Evolutionary conservation across 2,888 invertebrate genomes (phyloP), one percentile per base, ranked within the genome.

Genomic region (Ctena decussata): DNA sequence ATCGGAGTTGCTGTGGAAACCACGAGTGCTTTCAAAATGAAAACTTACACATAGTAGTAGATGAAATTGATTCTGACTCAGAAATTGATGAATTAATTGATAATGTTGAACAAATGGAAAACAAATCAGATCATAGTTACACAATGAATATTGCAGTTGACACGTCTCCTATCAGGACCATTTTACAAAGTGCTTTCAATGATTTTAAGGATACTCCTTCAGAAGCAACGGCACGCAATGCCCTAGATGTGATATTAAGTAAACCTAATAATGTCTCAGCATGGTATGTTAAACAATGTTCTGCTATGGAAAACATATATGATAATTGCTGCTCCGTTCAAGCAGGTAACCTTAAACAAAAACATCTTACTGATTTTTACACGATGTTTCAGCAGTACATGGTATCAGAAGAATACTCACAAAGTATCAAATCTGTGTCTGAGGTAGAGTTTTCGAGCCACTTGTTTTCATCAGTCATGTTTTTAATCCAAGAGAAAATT

Each of bases 351-450:
- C n/a, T 60, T 30, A 24, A 65, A 24, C 39, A 73, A 37, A 78
- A 82, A 37, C 32, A 74, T 27, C 57, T 27, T 65, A 74, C 69
- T 69, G 70, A 74, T 0, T 72, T 82, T 60, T 65, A 44, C 35
- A 46, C 44, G 8, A 39, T 35, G 44, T 82, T 77, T 30, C 39
- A 78, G 6, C 30, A 30, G 39, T 77, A 82, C 60, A n/a, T 77
- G n/a, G 53, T 0, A n/a, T 39, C 53, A 24, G 60, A 74, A 18
- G 39, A 69, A 8, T 78, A 49, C 71, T 21, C 53, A 78, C 15
- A 35, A 27, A 35, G 12, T 41, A 46, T 73, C n/a, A 18, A 30
- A 27, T 18, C 8, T 11, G 35, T 77, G 27, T 15, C 12, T 11
- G 21, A 49, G 49, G 12, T 49, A 21, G 49, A 49, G n/a, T 49